Conservation (phyloP, 2,888 invertebrate species). For the Halictus ligatus region DNA sequence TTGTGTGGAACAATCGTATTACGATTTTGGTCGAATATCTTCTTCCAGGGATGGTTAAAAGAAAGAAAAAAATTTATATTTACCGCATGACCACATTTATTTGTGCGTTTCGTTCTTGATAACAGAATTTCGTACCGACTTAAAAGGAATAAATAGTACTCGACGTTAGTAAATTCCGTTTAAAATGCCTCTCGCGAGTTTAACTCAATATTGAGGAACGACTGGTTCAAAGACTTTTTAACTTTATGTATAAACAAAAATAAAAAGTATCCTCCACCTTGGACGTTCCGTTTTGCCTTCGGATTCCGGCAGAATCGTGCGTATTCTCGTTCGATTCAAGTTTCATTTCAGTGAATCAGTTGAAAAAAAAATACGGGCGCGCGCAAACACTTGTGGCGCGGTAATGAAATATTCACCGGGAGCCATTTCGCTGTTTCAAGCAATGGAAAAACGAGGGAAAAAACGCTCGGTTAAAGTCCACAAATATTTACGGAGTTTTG, state of each 20-base stretch:
- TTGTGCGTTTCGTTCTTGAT: too few relatives aligned
- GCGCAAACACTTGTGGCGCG: not conserved
- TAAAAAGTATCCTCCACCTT: not conserved
- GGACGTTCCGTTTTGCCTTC: not conserved
- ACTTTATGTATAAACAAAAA: not conserved
- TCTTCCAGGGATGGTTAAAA: too few relatives aligned
- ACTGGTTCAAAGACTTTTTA: not conserved
- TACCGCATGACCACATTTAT: too few relatives aligned
- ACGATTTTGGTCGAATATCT: too few relatives aligned
- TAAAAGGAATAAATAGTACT: too few relatives aligned
- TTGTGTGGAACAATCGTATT: too few relatives aligned
- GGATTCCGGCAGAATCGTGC: not conserved
- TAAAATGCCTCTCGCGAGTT: too few relatives aligned
- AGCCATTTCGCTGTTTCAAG: not conserved
- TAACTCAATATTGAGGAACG: too few relatives aligned
- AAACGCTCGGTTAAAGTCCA: not conserved
- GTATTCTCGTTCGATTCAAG: not conserved
- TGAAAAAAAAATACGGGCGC: not conserved
- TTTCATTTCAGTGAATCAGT: conserved; percentile 6
- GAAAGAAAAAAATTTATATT: too few relatives aligned
- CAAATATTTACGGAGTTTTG: not conserved
- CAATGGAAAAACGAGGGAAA: not conserved
- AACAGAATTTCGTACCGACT: too few relatives aligned
- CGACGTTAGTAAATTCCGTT: too few relatives aligned
- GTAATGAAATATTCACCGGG: not conserved